Percentiles rank a stretch among this genome's conserved stretches.
Conservation (phyloP, 2,888 invertebrate species). For the Cheilosia scutellata region DNA sequence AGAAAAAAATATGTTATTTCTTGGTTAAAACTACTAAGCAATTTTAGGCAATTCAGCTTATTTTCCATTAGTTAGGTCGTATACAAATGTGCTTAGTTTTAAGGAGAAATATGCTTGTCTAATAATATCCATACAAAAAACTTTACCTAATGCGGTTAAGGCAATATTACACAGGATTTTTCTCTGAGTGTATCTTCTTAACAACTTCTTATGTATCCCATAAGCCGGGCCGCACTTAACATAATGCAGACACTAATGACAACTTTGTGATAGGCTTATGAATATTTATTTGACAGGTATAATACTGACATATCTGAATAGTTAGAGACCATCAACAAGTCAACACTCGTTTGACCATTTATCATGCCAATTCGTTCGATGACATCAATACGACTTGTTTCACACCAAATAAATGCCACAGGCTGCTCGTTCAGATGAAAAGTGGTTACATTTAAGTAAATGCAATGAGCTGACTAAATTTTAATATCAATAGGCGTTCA, state of each 20-base stretch:
- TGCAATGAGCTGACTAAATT: constrained; percentile 29
- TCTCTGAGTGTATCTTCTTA: no score
- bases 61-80: no score
- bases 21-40: no score
- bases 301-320: constrained; percentile 17
- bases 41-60: no score
- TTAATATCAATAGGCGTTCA: constrained; percentile 42
- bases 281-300: constrained; percentile 48
- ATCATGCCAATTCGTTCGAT: constrained; percentile 11
- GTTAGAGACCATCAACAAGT: constrained; percentile 21
- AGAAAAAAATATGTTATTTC: no score
- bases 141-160: no score
- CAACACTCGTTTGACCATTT: constrained; percentile 18
- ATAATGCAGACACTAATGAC: constrained; percentile 19
- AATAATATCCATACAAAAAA: no score
- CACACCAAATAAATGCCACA: constrained; percentile 3
- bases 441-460: constrained; percentile 13
- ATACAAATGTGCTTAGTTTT: no score
- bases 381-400: constrained; percentile 35
- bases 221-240: neutral
- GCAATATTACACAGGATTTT: no score
- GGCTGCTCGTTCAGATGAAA: constrained; percentile 1
- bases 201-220: no score
- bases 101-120: no score
- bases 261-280: constrained; percentile 1